A percentile compares a stretch with the other conserved stretches of the same genome.
These are phyloP conservation scores for Diarsia brunnea DNA, from an alignment of 2,888 invertebrate species.

Conservation along the genomic window DNA sequence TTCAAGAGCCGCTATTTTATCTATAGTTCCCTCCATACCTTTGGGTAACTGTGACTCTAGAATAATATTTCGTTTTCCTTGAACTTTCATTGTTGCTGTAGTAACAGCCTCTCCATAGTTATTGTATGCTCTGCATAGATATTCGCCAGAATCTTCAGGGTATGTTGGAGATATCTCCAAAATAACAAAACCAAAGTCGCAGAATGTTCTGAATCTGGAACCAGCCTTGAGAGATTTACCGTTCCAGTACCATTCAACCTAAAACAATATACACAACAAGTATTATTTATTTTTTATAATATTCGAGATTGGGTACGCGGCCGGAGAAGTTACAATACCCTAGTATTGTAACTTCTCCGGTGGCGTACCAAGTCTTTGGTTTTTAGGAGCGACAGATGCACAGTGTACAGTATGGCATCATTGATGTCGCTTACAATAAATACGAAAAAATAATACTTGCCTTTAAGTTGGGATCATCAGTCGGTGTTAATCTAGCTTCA, in stretches of 20 bases:
- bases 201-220: constrained; percentile 98
- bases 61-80: constrained; percentile 97
- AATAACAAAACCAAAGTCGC: constrained; percentile 99
- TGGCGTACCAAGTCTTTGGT: background rate
- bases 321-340: background rate
- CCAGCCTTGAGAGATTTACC: constrained; percentile 97
- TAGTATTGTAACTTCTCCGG: too few relatives aligned
- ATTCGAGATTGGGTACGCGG: background rate
- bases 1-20: constrained; percentile 97
- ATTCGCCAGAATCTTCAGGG: constrained; percentile 98
- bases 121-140: constrained; percentile 96
- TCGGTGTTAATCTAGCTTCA: constrained; percentile 96
- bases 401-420: background rate
- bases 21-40: constrained; percentile 98
- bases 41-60: constrained; percentile 97
- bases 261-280: constrained; percentile 56
- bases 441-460: constrained; percentile 72
- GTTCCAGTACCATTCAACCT: constrained; percentile 98
- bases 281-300: background rate
- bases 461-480: constrained; percentile 97
- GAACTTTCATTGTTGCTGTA: constrained; percentile 96
- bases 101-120: constrained; percentile 98
- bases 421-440: constrained; percentile 4
- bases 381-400: background rate
- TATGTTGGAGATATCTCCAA: constrained; percentile 99